These are phyloP conservation scores for Ecliptopera silaceata DNA, from an alignment of 2,888 invertebrate genomes.

Conservation along the genomic window DNA sequence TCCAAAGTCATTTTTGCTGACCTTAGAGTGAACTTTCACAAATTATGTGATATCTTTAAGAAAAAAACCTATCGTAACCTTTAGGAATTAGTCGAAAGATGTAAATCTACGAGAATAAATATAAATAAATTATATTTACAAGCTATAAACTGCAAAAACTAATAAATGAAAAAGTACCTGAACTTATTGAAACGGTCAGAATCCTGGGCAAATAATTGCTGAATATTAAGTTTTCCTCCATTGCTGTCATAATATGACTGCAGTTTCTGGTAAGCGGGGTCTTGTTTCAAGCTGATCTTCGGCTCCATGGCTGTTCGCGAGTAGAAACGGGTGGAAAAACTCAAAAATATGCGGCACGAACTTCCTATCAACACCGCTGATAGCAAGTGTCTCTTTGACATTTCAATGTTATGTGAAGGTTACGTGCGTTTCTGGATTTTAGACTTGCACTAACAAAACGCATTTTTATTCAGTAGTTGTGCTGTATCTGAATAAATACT, in stretches of 20 bases:
- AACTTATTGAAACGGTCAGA: constrained; percentile 92
- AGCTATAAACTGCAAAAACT: constrained; percentile 27
- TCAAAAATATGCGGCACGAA: constrained; percentile 44
- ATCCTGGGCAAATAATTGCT: constrained; percentile 91
- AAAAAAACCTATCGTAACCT: constrained; percentile 6
- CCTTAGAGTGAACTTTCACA: constrained; percentile 52
- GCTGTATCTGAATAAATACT: too few species aligned
- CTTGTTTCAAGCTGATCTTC: constrained; percentile 74
- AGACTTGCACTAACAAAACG: constrained; percentile 3
- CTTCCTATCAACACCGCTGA: constrained; percentile 56
- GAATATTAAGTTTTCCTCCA: constrained; percentile 90
- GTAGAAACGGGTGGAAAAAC: constrained; percentile 42
- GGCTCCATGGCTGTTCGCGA: constrained; percentile 67
- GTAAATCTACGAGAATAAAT: not conserved
- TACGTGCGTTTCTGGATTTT: constrained; percentile 34
- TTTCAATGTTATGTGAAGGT: constrained; percentile 79
- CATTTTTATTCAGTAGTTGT: not conserved
- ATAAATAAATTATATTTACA: constrained; percentile 27
- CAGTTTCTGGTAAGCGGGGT: constrained; percentile 89
- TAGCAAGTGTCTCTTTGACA: constrained; percentile 75
- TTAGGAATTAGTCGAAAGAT: not conserved
- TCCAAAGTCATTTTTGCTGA: constrained; percentile 41
- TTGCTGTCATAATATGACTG: constrained; percentile 88
- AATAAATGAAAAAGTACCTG: constrained; percentile 84
- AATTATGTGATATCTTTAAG: constrained; percentile 35